Evolutionary conservation across 1,140 invertebrate genomes (phyloP), one percentile per base, ranked within the genome.

Genomic region (Prorops nasuta): DNA sequence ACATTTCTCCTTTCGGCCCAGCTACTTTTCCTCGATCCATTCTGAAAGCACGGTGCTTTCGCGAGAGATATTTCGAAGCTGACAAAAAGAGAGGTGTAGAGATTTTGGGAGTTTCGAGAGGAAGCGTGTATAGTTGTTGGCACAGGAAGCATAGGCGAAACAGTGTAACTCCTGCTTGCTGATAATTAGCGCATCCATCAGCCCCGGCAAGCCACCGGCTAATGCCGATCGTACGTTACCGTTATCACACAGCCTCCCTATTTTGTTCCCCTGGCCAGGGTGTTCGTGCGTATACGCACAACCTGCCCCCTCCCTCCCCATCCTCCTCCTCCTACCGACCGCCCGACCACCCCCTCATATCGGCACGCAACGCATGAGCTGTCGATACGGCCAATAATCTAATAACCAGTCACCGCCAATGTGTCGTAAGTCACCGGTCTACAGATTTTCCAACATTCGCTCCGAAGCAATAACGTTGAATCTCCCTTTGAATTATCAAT

Each of bases 111-210:
- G n/a, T n/a, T n/a, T n/a, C n/a, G n/a, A n/a, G n/a, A n/a, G n/a
- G n/a, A n/a, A n/a, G n/a, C n/a, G n/a, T n/a, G n/a, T n/a, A n/a
- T n/a, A n/a, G n/a, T n/a, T n/a, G n/a, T n/a, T n/a, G n/a, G n/a
- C n/a, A n/a, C n/a, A n/a, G n/a, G n/a, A n/a, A n/a, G n/a, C 38
- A 32, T 46, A 60, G 52, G 59, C 52, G 56, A 62, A 71, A 66
- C 66, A 71, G 59, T 76, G 72, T 76, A 76, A 77, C 74, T 76
- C 71, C 72, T 77, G 74, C 67, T 77, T 73, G 69, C 74, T 76
- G 75, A 76, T 77, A 76, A 77, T 77, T 76, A 77, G 71, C 73
- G 72, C 73, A 77, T 76, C 74, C 75, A 76, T 77, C 75, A 77
- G 73, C 63, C 52, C 53, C 63, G 74, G 73, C 72, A 71, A 77